These are phyloP conservation scores for Micoletzkya japonica DNA, from an alignment of 2,888 invertebrate species.

Conservation along the genomic window DNA sequence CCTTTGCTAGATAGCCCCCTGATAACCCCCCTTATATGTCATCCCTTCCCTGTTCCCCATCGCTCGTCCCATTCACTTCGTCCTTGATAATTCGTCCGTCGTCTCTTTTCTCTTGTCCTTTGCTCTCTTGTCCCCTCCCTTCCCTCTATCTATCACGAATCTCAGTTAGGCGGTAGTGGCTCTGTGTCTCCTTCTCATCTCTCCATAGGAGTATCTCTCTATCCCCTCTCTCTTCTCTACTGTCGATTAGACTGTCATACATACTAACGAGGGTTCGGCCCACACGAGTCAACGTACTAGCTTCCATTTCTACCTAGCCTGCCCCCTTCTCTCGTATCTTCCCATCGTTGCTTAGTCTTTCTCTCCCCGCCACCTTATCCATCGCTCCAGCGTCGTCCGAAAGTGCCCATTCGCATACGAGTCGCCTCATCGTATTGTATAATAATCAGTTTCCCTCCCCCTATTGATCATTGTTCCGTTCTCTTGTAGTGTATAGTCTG, in stretches of 20 bases:
- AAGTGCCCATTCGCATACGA: too few species aligned
- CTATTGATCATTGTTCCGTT: too few species aligned
- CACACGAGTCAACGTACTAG: too few species aligned
- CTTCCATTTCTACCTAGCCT: neutral
- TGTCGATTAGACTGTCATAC: too few species aligned
- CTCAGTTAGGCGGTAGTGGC: neutral
- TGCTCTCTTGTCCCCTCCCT: neutral
- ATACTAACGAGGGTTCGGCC: too few species aligned
- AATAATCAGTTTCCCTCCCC: too few species aligned
- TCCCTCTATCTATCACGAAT: neutral
- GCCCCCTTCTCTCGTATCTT: constrained; percentile 1
- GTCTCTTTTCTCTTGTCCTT: neutral
- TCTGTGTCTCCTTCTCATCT: too few species aligned
- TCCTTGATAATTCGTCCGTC: constrained; percentile 1
- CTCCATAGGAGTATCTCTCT: neutral
- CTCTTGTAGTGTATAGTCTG: too few species aligned
- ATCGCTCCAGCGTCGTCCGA: too few species aligned
- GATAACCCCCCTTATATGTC: neutral
- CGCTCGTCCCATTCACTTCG: neutral
- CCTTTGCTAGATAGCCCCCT: constrained; percentile 31
- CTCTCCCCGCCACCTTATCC: too few species aligned
- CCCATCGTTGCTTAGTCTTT: too few species aligned
- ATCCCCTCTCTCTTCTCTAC: neutral
- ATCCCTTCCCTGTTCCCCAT: constrained; percentile 2
- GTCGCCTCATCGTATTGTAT: too few species aligned